Percentiles rank a stretch among this genome's conserved stretches.
Conservation (phyloP, 2,797 vertebrate species). For the Acomys russatus region DNA sequence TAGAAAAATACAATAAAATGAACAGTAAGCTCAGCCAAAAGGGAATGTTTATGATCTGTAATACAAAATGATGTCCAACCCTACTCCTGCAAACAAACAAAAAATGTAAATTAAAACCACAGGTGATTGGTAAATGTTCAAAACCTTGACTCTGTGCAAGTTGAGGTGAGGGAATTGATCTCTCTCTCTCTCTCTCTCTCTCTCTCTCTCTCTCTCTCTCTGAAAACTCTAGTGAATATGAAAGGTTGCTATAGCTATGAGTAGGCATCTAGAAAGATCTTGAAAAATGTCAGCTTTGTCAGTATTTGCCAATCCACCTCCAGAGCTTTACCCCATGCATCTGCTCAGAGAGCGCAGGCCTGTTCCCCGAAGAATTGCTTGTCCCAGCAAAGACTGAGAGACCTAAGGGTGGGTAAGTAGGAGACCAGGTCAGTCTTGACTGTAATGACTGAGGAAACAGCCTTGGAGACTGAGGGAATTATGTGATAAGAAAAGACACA, state of each 20-base stretch:
- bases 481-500: not conserved
- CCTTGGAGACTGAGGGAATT: not conserved
- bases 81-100: not conserved
- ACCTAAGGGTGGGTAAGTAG: not conserved
- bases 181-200: not conserved
- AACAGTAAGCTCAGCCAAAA: not conserved
- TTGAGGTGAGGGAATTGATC: not conserved
- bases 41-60: not conserved
- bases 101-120: slow-evolving; percentile 56
- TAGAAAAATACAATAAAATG: slow-evolving; percentile 14
- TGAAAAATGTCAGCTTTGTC: not conserved
- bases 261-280: not conserved
- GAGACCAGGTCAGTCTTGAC: not conserved
- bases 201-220: not conserved
- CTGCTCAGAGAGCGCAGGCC: not conserved
- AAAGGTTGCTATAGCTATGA: not conserved
- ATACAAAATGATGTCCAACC: slow-evolving; percentile 16
- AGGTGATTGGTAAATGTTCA: slow-evolving; percentile 52
- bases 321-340: not conserved
- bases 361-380: not conserved
- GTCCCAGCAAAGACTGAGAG: not conserved
- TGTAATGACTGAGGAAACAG: not conserved
- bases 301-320: not conserved
- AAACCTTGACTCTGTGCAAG: not conserved
- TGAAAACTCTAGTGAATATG: not conserved